Evolutionary conservation across 2,888 invertebrate genomes (phyloP).

Genomic region (Xestia xanthographa): DNA sequence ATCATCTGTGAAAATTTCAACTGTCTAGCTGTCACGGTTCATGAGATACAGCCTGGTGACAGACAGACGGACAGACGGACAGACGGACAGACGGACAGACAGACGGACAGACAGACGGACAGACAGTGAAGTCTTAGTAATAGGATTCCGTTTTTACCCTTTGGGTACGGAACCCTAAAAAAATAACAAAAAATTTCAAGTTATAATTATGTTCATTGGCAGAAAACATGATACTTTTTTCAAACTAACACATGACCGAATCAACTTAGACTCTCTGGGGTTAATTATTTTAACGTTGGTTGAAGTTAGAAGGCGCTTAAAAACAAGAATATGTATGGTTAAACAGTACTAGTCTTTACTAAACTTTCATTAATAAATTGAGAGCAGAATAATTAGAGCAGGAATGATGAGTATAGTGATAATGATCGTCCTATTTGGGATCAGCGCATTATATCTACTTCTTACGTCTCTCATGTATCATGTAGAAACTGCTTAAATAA

Average conservation of each 20-base stretch:
- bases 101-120: too few species aligned
- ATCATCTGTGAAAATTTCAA: too few species aligned
- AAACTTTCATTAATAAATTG: not conserved
- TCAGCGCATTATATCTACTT: not conserved
- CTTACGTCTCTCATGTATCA: not conserved
- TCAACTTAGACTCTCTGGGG: too few species aligned
- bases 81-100: too few species aligned
- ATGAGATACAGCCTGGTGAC: too few species aligned
- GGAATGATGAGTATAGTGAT: not conserved
- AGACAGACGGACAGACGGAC: too few species aligned
- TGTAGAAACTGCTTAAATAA: not conserved
- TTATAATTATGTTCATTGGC: not conserved
- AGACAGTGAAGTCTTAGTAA: too few species aligned
- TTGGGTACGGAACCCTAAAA: too few species aligned
- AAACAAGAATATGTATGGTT: not conserved
- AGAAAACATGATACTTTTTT: not conserved
- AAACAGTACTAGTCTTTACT: not conserved
- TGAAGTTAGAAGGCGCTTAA: not conserved
- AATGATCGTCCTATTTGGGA: not conserved
- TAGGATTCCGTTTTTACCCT: too few species aligned
- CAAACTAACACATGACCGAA: not conserved
- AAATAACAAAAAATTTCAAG: too few species aligned
- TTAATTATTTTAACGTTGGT: not conserved
- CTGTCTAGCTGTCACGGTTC: too few species aligned
- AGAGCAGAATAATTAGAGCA: not conserved